Base-by-base conservation (phyloP, 2,888 invertebrate species). In the Sarcophaga variegata region DNA sequence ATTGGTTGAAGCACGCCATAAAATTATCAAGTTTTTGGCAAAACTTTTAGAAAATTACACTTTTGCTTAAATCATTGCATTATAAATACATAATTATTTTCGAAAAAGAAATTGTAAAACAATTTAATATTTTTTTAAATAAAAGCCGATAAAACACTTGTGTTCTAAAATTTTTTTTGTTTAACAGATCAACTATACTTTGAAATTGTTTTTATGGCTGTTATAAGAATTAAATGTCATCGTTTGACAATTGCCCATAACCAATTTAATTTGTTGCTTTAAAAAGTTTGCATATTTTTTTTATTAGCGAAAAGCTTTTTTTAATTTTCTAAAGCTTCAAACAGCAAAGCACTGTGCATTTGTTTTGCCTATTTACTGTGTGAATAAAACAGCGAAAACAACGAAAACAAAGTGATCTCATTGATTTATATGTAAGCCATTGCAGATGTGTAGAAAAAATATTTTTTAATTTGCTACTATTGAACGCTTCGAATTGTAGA, bases 1-100 rank as follows among this genome's bases (percentile, higher is more conserved):
- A 80, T 94, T 98, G 85, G 94, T 94, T 59, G 94, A 94, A 69
- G 97, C 98, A 0, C 95, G 98, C 80, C 92, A 94, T 49, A 93
- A 95, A 91, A 95, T 97, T 89, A 85, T 89, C 6, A 90, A 91
- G 71, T 93, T 89, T 83, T 85, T 93, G 54, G 87, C 87, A 22
- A 81, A 88, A 47, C 71, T 89, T 12, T 82, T 89, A 67, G 86
- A 88, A 11, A 75, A 69, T 14, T 87, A 72, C 64, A 49, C 63
- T 91, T 91, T 4, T 88, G 88, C 85, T 90, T 90, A 90, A 91
- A 92, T 76, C 90, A 90, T 3, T 75, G 1, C 17, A 10, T 17
- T 12, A 37, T 54, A 25, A 27, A 27, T 63, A 20, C 11, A n/a
- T 20, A 69, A 22, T 10, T 72, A 78, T 47, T 14, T 37, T 37